Evolutionary conservation across 2,797 vertebrate genomes (phyloP).

Genomic region (Alouatta caraya): DNA sequence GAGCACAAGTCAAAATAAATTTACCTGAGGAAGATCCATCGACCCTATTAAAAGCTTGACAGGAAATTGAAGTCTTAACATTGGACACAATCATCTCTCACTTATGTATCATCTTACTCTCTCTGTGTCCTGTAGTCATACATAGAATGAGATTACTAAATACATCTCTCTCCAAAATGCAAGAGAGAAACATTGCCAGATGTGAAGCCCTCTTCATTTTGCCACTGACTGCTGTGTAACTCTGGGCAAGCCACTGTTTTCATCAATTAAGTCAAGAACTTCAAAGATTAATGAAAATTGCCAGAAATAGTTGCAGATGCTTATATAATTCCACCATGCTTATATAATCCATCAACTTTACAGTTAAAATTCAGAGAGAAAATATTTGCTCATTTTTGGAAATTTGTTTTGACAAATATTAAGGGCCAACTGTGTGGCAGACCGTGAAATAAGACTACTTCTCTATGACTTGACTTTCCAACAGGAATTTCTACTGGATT

Average conservation of each 20-base stretch:
- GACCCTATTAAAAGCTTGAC: neutral
- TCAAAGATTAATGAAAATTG: neutral
- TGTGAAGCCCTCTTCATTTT: neutral
- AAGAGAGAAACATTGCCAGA: neutral
- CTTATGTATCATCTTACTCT: neutral
- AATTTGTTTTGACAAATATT: neutral
- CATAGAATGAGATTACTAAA: neutral
- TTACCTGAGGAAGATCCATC: neutral
- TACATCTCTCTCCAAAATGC: neutral
- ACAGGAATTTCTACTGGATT: neutral
- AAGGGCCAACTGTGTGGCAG: neutral
- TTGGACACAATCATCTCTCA: neutral
- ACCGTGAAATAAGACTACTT: neutral
- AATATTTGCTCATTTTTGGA: neutral
- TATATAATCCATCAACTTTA: neutral
- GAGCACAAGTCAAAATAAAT: neutral
- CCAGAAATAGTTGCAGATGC: neutral
- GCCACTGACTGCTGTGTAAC: neutral
- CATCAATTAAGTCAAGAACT: neutral
- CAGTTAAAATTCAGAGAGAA: slow-evolving; percentile 2
- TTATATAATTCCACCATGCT: neutral
- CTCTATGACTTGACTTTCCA: neutral
- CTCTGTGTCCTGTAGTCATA: neutral
- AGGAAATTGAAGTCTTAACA: slow-evolving; percentile 28
- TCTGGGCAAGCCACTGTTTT: neutral